Evolutionary conservation across 1,140 invertebrate genomes (phyloP), one percentile per base, ranked within the genome.

Genomic region (Chymomyza costata): DNA sequence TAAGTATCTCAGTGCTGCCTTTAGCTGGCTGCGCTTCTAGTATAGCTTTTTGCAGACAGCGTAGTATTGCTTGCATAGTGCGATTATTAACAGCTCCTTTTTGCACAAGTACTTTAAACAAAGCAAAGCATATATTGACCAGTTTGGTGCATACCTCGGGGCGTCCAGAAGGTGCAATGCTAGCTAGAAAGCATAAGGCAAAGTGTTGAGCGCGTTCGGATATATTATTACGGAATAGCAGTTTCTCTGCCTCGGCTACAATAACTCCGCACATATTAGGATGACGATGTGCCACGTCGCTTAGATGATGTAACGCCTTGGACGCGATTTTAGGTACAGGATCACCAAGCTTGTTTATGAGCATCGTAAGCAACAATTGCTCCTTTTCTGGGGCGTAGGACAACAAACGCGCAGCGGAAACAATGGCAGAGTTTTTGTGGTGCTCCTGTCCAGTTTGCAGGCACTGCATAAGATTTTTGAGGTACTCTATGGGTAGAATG

Each of bases 321-420:
- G 96, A 93, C 0, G 94, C 94, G 0, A 98, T 90, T 85, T 95
- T 94, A 52, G 92, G 89, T 1, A 90, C 89, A 1, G 97, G 96
- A 87, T 99, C 97, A 31, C 97, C 97, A 10, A 99, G 87, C 87
- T 99, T 99, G 80, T 99, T 99, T 0, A 98, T 92, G 16, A 99
- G 86, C 69, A 92, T 89, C 0, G 89, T 88, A 2, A 99, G 83
- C 16, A 99, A 83, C 80, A 92, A 90, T 88, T 95, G 87, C 86
- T 99, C 97, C 85, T 96, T 93, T 85, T 98, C 97, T 0, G 95
- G 90, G 83, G 96, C 94, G 43, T 89, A 90, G 43, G 90, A 89
- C 8, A 99, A 85, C 6, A 99, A 83, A 61, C 94, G 92, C 31
- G 91, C 92, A 85, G 97, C 91, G 0, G 91, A 87, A 64, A 89